Evolutionary conservation across 2,888 invertebrate species (phyloP), one percentile per base, ranked within the genome.

Genomic region (Rhagophthalmus giganteus): DNA sequence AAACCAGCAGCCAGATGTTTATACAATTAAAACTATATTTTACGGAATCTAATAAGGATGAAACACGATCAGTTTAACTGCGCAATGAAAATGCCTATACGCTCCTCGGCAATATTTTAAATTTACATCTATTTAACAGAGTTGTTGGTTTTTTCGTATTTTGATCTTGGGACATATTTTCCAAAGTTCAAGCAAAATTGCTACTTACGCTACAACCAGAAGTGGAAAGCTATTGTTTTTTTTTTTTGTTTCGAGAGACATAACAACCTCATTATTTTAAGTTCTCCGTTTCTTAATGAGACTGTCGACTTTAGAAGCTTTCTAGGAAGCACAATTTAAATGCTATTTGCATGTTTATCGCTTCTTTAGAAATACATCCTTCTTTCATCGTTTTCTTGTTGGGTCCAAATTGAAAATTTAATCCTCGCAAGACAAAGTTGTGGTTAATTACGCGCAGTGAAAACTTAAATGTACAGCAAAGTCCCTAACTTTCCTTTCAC

Each of bases 321-420:
- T 52, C 45, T 48, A 41, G 44, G 40, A 55, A 49, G 52, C 49
- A 49, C 52, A 52, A 55, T 53, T 52, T 44, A 53, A 52, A 52
- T 41, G 39, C 41, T 44, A 55, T 55, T 56, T 56, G 52, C 56
- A 56, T 56, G 45, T 56, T 56, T 56, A 50, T 55, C 47, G 46
- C 12, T 32, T 38, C 12, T 31, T 41, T 32, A 20, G 11, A 12
- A 30, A 30, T 20, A 30, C 28, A 39, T 28, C 28, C 8, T 39
- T 16, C 15, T 28, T 28, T 28, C 30, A 39, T 20, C 28, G 38
- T 34, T 34, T 34, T 24, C 34, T 20, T 34, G 11, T 16, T 34
- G 20, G n/a, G 20, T 9, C n/a, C 16, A 27, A 39, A 30, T 39
- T 20, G 16, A 30, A 26, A 39, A 39, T 30, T 39, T 39, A 12